A percentile compares a stretch with the other conserved stretches of the same genome.
Evolutionary conservation across 2,797 vertebrate species (phyloP).

Genomic region (Phoxinus dragarum): DNA sequence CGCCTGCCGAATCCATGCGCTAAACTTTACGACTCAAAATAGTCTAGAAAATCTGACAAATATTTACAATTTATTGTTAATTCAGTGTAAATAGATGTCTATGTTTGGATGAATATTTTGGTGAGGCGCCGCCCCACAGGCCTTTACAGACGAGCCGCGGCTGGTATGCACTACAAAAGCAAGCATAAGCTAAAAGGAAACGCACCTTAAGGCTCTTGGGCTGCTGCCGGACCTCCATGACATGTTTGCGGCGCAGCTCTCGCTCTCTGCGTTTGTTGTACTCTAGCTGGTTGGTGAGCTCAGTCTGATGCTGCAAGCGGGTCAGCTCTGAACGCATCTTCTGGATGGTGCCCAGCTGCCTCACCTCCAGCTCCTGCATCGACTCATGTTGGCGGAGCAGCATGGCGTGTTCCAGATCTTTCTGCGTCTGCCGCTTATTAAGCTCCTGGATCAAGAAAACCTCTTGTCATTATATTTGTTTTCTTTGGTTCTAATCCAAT

Average conservation of each 20-base stretch:
- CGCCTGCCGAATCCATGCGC: too few relatives aligned
- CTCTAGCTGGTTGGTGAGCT: constrained; percentile 99
- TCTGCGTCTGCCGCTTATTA: constrained; percentile 82
- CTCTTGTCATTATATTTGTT: background rate
- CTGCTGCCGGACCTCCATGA: constrained; percentile 98
- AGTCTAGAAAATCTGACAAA: too few relatives aligned
- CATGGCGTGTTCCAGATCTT: constrained; percentile 98
- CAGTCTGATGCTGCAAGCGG: constrained; percentile 96
- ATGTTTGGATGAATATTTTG: too few relatives aligned
- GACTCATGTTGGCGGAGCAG: constrained; percentile 97
- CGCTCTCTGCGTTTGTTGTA: constrained; percentile 98
- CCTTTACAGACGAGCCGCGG: too few relatives aligned
- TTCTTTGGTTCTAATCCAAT: background rate
- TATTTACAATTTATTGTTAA: too few relatives aligned
- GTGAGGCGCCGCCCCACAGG: too few relatives aligned
- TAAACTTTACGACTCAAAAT: too few relatives aligned
- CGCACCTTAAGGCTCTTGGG: constrained; percentile 98
- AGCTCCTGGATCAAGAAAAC: constrained; percentile 49
- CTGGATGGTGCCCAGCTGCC: constrained; percentile 95
- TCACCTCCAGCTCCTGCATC: constrained; percentile 98
- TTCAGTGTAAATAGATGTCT: too few relatives aligned
- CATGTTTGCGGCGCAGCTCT: constrained; percentile 95
- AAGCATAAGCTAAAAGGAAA: background rate
- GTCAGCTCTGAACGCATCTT: constrained; percentile 94
- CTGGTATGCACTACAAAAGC: background rate